These are phyloP conservation scores for Eutrigla gurnardus DNA, from an alignment of 2,797 vertebrate genomes.

Conservation along the genomic window DNA sequence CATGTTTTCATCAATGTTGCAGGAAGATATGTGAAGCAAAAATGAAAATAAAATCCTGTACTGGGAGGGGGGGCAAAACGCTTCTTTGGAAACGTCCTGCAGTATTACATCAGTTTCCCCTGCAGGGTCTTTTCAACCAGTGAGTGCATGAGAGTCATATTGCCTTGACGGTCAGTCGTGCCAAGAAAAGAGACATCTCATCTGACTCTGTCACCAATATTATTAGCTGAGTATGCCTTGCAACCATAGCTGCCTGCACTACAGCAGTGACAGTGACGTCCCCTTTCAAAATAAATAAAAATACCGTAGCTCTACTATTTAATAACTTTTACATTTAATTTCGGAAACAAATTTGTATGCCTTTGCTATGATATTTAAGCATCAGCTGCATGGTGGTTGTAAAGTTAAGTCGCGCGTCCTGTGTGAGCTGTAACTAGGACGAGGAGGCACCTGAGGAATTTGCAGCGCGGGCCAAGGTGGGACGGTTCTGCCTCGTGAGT, in stretches of 20 bases:
- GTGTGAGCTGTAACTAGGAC: slow-evolving; percentile 2
- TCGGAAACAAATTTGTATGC: not conserved
- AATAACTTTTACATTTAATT: too few species aligned
- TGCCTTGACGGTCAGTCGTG: slow-evolving; percentile 35
- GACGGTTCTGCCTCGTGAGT: slow-evolving; percentile 72
- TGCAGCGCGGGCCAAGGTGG: slow-evolving; percentile 52
- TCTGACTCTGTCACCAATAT: slow-evolving; percentile 64
- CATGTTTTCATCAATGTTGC: not conserved
- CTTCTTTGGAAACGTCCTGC: not conserved
- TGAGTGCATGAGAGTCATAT: slow-evolving; percentile 54
- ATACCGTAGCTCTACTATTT: too few species aligned
- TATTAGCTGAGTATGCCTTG: slow-evolving; percentile 68
- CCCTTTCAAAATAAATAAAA: too few species aligned
- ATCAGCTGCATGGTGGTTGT: not conserved
- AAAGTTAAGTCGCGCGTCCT: slow-evolving; percentile 32
- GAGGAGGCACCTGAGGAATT: slow-evolving; percentile 74
- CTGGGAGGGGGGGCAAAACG: not conserved
- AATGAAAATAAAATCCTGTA: not conserved
- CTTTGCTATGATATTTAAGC: not conserved
- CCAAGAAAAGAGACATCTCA: slow-evolving; percentile 54
- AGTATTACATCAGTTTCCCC: slow-evolving; percentile 5
- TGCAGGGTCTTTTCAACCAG: slow-evolving; percentile 33
- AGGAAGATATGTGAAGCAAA: not conserved
- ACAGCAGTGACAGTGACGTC: not conserved
- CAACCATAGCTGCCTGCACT: slow-evolving; percentile 50